Evolutionary conservation across 2,888 invertebrate genomes (phyloP), one percentile per base, ranked within the genome.

Genomic region (Strigamia transsilvanica): DNA sequence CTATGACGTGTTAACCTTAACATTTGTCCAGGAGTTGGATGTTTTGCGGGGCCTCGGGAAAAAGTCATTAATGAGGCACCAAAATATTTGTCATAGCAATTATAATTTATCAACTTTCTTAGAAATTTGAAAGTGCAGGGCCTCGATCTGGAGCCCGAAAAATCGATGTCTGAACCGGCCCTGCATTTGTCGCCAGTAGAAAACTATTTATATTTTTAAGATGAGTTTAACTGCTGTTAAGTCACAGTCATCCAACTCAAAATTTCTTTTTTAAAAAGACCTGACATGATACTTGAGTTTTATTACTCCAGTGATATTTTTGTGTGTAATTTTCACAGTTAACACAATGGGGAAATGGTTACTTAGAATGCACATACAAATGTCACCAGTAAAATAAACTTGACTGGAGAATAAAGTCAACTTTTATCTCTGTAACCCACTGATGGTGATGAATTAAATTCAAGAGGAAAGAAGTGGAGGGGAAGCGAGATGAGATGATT

Each of bases 401-500:
- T 18, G 56, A 56, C 56, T 9, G 6, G n/a, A 18, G 18, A 56
- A 56, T 56, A 18, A 7, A 56, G 21, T 18, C 56, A 56, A 18
- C 32, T 73, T 73, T 73, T 23, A 73, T 73, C 73, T 73, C 73
- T 12, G 12, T 21, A 46, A 18, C 9, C 56, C 56, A 56, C 56
- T 56, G 56, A 56, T 56, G 56, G 56, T 56, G n/a, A 56, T 73
- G 73, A 73, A 73, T 73, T 73, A 73, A 73, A 73, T 23, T 73
- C 73, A 73, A 27, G 73, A 27, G 27, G 73, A 73, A 27, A 10
- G 27, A 73, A 27, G 32, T 13, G 13, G 73, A 73, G 73, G 73
- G 73, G 73, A 73, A 73, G 15, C 13, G 15, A 73, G 73, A 73
- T 73, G 73, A 73, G 32, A 32, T 32, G 73, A 73, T 73, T 73